Conservation (phyloP, 2,797 vertebrate species). For the Argyrosomus regius region DNA sequence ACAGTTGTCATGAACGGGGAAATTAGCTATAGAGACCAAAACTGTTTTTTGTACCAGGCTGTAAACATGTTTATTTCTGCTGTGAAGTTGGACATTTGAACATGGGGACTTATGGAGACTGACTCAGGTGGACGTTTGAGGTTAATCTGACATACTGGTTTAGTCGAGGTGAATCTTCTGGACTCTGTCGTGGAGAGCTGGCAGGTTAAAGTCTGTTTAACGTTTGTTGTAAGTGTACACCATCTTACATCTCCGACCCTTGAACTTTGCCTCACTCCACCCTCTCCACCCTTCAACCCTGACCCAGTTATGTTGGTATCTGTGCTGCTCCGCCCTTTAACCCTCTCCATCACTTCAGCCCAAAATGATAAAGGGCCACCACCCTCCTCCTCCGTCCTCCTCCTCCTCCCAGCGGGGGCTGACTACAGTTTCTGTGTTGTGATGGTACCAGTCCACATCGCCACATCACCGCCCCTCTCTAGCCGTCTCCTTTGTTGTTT, state of each 20-base stretch:
- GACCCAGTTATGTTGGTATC: neutral
- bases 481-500: constrained; percentile 70
- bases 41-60: too few relatives aligned
- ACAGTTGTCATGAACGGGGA: too few relatives aligned
- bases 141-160: too few relatives aligned
- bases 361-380: neutral
- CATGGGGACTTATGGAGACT: too few relatives aligned
- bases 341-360: neutral
- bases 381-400: neutral
- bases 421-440: constrained; percentile 65
- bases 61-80: too few relatives aligned
- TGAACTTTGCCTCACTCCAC: neutral
- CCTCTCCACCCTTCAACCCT: neutral
- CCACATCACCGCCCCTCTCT: constrained; percentile 45
- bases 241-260: neutral
- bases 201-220: too few relatives aligned
- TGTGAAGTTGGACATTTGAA: too few relatives aligned
- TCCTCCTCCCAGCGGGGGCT: constrained; percentile 14
- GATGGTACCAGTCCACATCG: constrained; percentile 70
- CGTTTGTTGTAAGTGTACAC: neutral
- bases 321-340: neutral
- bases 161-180: too few relatives aligned
- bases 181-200: too few relatives aligned
- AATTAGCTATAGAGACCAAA: too few relatives aligned
- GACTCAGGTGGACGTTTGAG: too few relatives aligned